A percentile compares a stretch with the other conserved stretches of the same genome.
Conservation (phyloP, 53 echinoderm and acorn worm genomes). For the Holothuria scabra region DNA sequence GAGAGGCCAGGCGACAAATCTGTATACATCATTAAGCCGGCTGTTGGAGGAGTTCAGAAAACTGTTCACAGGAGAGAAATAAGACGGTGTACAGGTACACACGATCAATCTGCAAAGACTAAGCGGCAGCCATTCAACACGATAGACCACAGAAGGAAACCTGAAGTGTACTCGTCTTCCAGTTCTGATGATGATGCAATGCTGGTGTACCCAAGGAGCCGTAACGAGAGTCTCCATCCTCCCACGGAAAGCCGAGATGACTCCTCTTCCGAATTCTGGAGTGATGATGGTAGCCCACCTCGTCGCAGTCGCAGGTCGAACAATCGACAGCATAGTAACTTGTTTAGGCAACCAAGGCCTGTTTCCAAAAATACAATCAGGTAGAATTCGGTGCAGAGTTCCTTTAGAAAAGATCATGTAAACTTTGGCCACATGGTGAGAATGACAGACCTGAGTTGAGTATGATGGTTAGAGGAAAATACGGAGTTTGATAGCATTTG, state of each 20-base stretch:
- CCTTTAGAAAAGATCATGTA: too few relatives aligned
- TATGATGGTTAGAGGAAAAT: too few relatives aligned
- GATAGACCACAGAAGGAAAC: too few relatives aligned
- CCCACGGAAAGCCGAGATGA: background rate
- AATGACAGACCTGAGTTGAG: too few relatives aligned
- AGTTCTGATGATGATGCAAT: too few relatives aligned
- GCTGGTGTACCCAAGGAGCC: too few relatives aligned
- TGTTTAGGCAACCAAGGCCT: background rate
- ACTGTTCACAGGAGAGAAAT: background rate
- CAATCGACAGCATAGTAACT: background rate
- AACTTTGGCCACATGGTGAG: too few relatives aligned
- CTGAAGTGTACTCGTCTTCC: too few relatives aligned
- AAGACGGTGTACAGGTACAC: background rate
- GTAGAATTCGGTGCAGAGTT: too few relatives aligned
- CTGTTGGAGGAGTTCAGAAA: slow-evolving; percentile 5
- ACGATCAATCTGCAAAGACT: background rate
- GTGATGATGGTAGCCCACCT: background rate
- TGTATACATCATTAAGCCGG: background rate
- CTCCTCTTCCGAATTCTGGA: background rate
- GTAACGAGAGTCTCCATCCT: background rate
- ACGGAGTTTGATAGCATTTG: too few relatives aligned
- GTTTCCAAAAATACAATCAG: too few relatives aligned
- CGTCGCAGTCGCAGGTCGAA: background rate
- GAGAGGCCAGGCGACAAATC: background rate
- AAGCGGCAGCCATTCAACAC: too few relatives aligned